phyloP scores from a whole-genome alignment of 92 coral and sea anemone species.

The Epizoanthus scotinus region DNA sequence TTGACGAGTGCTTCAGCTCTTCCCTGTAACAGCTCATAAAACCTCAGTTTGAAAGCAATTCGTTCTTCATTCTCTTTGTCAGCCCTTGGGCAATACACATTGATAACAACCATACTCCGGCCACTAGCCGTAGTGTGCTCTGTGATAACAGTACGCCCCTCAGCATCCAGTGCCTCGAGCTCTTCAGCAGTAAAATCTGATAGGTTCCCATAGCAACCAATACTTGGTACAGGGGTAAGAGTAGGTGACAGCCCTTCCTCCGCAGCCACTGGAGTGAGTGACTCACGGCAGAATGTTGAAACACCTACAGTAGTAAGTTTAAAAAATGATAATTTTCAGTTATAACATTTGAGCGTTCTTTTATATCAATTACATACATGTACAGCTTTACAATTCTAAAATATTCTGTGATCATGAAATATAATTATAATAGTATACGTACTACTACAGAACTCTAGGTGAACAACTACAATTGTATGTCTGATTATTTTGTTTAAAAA shows the following conservation, averaged over 20 bases:
- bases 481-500: too few species aligned
- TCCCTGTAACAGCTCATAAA: slow-evolving; percentile 75
- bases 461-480: too few species aligned
- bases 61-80: slow-evolving; percentile 94
- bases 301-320: too few species aligned
- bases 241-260: slow-evolving; percentile 79
- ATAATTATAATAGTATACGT: too few species aligned
- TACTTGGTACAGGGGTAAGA: slow-evolving; percentile 53
- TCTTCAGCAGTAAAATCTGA: slow-evolving; percentile 63
- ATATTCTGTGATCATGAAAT: too few species aligned
- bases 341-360: neutral
- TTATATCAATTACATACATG: too few species aligned
- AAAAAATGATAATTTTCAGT: neutral
- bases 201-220: slow-evolving; percentile 72
- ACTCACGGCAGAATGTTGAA: slow-evolving; percentile 90
- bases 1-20: slow-evolving; percentile 75
- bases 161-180: slow-evolving; percentile 78
- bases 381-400: too few species aligned
- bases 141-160: slow-evolving; percentile 87
- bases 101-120: slow-evolving; percentile 74
- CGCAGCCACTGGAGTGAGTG: slow-evolving; percentile 79
- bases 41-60: slow-evolving; percentile 75
- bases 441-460: too few species aligned
- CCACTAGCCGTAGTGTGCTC: slow-evolving; percentile 70
- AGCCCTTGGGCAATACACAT: slow-evolving; percentile 97